phyloP scores from a whole-genome alignment of 2,113 vertebrate genomes.

The Vulpes vulpes region DNA sequence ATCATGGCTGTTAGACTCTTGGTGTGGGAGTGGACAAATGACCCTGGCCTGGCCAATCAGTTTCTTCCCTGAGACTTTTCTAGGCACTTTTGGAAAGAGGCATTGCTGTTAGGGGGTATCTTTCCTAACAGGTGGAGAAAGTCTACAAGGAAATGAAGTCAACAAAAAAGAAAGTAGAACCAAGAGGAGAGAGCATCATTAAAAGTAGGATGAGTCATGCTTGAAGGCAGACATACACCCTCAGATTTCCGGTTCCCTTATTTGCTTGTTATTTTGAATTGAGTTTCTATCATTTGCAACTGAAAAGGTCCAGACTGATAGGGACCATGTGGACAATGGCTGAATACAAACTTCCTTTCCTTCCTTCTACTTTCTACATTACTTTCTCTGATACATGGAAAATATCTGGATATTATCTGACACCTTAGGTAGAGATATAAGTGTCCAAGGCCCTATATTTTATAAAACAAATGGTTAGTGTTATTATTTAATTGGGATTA shows the following conservation, averaged over 20 bases:
- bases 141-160: not conserved
- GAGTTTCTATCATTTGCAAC: not conserved
- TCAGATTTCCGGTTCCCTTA: too few species aligned
- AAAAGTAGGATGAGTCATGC: not conserved
- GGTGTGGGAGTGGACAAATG: not conserved
- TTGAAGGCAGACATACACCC: not conserved
- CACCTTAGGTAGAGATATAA: not conserved
- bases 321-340: accelerated
- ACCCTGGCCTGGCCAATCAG: not conserved
- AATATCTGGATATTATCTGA: not conserved
- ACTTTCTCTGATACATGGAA: not conserved
- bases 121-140: not conserved
- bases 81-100: not conserved
- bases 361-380: not conserved
- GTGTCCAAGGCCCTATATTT: not conserved
- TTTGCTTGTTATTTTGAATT: not conserved
- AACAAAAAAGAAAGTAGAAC: not conserved
- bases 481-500: not conserved
- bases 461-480: not conserved
- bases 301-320: not conserved
- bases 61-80: not conserved
- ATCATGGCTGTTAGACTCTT: not conserved
- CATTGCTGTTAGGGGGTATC: not conserved
- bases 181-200: not conserved
- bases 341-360: not conserved